Percentiles rank a stretch among this genome's conserved stretches.
Conservation (phyloP, 1,140 invertebrate genomes). For the Lordiphosa mommai region DNA sequence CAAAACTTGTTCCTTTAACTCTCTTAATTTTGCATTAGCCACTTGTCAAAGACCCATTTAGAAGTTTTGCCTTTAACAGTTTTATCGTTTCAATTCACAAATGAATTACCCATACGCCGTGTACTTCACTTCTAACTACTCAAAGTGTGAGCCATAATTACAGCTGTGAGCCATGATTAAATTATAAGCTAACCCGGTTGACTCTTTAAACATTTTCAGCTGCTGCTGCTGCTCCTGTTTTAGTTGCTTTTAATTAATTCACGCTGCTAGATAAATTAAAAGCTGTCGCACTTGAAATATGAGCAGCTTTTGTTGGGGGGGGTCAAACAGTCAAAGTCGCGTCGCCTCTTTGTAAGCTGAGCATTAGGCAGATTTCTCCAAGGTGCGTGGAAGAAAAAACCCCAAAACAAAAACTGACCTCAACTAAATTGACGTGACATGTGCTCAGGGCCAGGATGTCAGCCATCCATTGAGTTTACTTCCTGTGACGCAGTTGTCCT, state of each 20-base stretch:
- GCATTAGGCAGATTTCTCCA: constrained; percentile 63
- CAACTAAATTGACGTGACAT: too few species aligned
- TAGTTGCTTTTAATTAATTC: constrained; percentile 68
- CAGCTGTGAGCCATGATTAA: constrained; percentile 45
- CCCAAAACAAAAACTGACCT: constrained; percentile 6
- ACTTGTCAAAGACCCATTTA: constrained; percentile 23
- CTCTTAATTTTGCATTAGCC: constrained; percentile 47
- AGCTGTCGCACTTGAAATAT: constrained; percentile 38
- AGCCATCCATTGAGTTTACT: not conserved
- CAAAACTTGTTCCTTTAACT: constrained; percentile 13
- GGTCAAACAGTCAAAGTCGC: not conserved
- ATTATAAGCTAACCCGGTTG: constrained; percentile 31
- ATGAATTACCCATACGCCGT: constrained; percentile 56
- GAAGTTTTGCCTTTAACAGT: constrained; percentile 15
- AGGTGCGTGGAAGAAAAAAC: constrained; percentile 11
- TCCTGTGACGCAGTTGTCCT: too few species aligned
- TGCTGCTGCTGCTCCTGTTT: constrained; percentile 25
- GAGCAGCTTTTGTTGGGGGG: constrained; percentile 17
- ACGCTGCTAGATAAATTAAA: constrained; percentile 47
- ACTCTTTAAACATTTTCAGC: constrained; percentile 21
- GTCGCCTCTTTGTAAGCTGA: constrained; percentile 6
- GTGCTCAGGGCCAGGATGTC: too few species aligned
- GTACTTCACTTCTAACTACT: constrained; percentile 4
- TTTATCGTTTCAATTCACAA: constrained; percentile 33
- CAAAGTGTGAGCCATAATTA: constrained; percentile 28